These are phyloP conservation scores for Adrianichthys oophorus DNA, from an alignment of 2,797 vertebrate species.

Conservation along the genomic window DNA sequence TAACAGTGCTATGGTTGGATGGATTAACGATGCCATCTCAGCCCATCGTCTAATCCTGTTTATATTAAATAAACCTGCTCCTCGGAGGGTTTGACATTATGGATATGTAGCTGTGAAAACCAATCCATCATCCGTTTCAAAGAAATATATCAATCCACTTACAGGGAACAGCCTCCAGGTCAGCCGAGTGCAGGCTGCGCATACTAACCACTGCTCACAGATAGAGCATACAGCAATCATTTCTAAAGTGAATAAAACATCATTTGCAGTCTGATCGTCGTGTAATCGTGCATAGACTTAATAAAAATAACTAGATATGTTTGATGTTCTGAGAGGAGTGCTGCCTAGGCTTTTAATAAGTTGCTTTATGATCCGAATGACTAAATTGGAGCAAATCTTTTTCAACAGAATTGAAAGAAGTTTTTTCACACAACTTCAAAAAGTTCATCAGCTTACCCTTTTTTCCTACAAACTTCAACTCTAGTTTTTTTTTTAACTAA, in stretches of 20 bases:
- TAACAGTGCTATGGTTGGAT: background rate
- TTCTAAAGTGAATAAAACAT: background rate
- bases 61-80: background rate
- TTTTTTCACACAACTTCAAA: background rate
- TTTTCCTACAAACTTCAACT: no score
- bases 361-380: background rate
- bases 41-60: conserved; percentile 4
- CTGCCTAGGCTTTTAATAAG: background rate
- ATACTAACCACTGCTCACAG: background rate
- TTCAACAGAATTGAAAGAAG: background rate
- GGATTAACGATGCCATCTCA: background rate
- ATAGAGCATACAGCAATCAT: conserved; percentile 5
- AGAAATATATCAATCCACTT: conserved; percentile 1
- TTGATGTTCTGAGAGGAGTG: background rate
- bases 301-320: background rate
- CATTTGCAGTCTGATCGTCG: no score
- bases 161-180: conserved; percentile 6
- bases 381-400: background rate
- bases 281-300: conserved; percentile 1
- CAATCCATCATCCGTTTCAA: background rate
- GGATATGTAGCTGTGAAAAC: background rate
- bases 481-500: no score
- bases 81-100: background rate
- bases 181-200: conserved; percentile 11
- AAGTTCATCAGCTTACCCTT: no score